Conservation (phyloP, 1,140 invertebrate species). For the Drosophila rhopaloa region DNA sequence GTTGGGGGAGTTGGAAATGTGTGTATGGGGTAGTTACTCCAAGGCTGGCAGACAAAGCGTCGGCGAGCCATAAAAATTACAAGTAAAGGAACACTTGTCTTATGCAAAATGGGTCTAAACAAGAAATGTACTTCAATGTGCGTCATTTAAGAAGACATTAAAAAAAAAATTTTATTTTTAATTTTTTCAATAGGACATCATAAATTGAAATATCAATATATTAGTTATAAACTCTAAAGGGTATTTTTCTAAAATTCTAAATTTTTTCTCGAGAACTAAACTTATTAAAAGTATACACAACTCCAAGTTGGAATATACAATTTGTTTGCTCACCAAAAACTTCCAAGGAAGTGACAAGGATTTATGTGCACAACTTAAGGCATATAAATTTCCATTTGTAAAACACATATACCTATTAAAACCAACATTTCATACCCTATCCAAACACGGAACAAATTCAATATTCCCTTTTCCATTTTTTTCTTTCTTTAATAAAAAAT, state of each 20-base stretch:
- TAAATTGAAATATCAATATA: no score
- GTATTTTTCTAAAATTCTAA: background rate
- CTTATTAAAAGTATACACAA: no score
- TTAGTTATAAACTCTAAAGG: no score
- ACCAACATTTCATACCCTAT: constrained; percentile 27
- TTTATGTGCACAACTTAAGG: background rate
- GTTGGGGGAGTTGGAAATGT: constrained; percentile 20
- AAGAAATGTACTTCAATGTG: constrained; percentile 16
- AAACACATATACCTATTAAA: constrained; percentile 6
- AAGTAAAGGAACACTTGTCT: constrained; percentile 26
- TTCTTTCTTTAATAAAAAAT: background rate
- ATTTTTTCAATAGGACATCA: no score
- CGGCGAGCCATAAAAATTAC: constrained; percentile 36
- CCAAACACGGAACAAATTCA: constrained; percentile 33
- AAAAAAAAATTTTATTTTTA: background rate
- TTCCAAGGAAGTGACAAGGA: background rate
- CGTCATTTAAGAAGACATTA: background rate
- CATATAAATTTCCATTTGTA: background rate
- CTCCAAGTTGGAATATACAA: background rate
- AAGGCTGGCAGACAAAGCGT: constrained; percentile 60
- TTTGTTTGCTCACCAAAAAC: background rate
- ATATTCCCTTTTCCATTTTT: constrained; percentile 25
- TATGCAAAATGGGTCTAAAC: constrained; percentile 25
- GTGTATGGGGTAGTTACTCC: constrained; percentile 21
- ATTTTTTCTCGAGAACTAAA: background rate